A percentile compares a stretch with the other conserved stretches of the same genome.
These are phyloP conservation scores for Lepidostoma basale DNA, from an alignment of 1,140 invertebrate species.

Conservation along the genomic window DNA sequence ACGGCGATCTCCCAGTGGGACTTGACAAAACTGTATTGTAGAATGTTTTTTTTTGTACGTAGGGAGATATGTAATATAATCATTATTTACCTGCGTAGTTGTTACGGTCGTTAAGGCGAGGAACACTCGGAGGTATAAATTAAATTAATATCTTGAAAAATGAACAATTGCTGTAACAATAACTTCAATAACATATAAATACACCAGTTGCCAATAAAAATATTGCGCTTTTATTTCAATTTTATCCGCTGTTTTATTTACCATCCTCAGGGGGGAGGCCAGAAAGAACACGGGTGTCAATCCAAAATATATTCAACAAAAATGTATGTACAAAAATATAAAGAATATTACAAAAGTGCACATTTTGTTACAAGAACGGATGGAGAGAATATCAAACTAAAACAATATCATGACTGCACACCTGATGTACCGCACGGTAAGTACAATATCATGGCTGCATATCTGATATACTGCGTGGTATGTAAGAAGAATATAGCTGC, in stretches of 20 bases:
- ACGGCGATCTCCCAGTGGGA: background rate
- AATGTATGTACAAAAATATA: no score
- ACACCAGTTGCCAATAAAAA: conserved; percentile 47
- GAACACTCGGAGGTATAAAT: conserved; percentile 41
- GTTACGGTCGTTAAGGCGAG: conserved; percentile 30
- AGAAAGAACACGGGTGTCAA: no score
- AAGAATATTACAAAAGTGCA: no score
- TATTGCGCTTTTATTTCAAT: conserved; percentile 46
- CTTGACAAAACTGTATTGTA: conserved; percentile 38
- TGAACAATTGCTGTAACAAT: conserved; percentile 43
- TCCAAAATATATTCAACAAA: no score
- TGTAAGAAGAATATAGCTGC: no score
- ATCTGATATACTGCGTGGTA: no score
- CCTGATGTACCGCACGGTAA: no score
- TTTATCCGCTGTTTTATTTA: conserved; percentile 37
- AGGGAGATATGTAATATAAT: conserved; percentile 42
- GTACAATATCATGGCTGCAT: no score
- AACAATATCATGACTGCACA: no score
- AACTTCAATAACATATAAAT: conserved; percentile 45
- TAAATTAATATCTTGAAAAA: conserved; percentile 41
- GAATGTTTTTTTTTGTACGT: conserved; percentile 39
- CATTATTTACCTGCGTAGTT: conserved; percentile 39
- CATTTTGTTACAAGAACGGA: no score
- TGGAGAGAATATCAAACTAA: no score
- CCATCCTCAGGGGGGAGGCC: no score